Evolutionary conservation across 1,140 invertebrate genomes (phyloP).

Genomic region (Andrena cerasifolii): DNA sequence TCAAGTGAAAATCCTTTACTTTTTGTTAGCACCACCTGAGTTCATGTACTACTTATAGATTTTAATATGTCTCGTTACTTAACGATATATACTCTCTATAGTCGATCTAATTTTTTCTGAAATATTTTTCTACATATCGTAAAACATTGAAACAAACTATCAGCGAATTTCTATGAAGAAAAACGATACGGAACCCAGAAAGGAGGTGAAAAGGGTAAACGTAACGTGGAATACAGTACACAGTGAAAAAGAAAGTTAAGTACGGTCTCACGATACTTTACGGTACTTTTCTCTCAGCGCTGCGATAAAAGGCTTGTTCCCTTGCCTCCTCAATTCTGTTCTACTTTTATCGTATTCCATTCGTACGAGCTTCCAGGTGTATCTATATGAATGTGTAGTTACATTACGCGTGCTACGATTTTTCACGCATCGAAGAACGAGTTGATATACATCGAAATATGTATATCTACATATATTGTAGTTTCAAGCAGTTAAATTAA

Average conservation of each 20-base stretch:
- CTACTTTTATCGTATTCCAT: background rate
- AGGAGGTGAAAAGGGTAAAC: slow-evolving; percentile 52
- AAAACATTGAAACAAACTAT: no score
- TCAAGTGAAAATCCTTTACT: no score
- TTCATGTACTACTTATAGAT: no score
- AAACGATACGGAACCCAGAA: slow-evolving; percentile 13
- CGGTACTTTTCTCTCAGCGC: slow-evolving; percentile 65
- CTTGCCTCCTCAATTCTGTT: background rate
- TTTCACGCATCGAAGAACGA: slow-evolving; percentile 28
- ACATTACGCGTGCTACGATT: background rate
- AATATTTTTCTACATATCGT: no score
- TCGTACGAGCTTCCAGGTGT: background rate
- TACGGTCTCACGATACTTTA: slow-evolving; percentile 62
- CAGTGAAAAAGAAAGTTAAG: slow-evolving; percentile 75
- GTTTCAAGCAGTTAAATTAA: no score
- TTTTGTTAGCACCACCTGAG: no score
- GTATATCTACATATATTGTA: no score
- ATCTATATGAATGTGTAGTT: background rate
- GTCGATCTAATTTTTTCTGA: no score
- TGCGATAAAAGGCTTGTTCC: slow-evolving; percentile 1
- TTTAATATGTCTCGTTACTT: no score
- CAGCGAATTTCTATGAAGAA: no score
- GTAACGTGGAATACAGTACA: slow-evolving; percentile 52
- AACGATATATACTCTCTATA: no score
- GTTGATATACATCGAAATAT: no score